A percentile compares a stretch with the other conserved stretches of the same genome.
Conservation (phyloP, 2,797 vertebrate species). For the Bradypus variegatus region DNA sequence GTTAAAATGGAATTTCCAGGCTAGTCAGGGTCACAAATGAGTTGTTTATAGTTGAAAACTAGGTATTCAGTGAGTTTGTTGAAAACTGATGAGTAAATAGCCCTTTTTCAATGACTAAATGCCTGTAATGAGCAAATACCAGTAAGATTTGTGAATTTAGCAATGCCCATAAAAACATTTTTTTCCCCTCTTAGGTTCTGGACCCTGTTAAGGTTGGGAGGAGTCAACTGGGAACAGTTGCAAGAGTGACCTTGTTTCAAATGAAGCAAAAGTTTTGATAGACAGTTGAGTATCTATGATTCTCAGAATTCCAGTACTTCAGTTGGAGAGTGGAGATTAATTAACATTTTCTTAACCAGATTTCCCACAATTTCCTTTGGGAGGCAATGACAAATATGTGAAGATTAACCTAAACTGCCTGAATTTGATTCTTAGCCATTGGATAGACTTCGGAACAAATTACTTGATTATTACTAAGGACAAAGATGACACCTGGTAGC, state of each 20-base stretch:
- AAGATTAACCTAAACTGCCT: neutral
- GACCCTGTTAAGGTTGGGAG: neutral
- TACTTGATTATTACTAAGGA: neutral
- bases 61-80: no score
- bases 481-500: neutral
- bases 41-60: no score
- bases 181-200: no score
- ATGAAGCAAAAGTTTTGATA: neutral
- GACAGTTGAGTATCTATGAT: neutral
- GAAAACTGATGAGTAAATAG: no score
- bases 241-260: neutral
- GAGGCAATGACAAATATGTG: neutral
- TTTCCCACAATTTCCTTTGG: neutral
- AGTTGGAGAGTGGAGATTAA: neutral
- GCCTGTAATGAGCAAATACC: no score
- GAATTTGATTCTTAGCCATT: neutral
- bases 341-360: neutral
- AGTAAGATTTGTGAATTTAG: no score
- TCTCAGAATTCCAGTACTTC: neutral
- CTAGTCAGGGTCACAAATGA: no score
- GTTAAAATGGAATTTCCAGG: no score
- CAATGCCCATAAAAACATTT: no score
- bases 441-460: neutral
- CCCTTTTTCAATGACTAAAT: no score
- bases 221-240: neutral